Evolutionary conservation across 1,140 invertebrate species (phyloP).

Genomic region (Elymnias hypermnestra): DNA sequence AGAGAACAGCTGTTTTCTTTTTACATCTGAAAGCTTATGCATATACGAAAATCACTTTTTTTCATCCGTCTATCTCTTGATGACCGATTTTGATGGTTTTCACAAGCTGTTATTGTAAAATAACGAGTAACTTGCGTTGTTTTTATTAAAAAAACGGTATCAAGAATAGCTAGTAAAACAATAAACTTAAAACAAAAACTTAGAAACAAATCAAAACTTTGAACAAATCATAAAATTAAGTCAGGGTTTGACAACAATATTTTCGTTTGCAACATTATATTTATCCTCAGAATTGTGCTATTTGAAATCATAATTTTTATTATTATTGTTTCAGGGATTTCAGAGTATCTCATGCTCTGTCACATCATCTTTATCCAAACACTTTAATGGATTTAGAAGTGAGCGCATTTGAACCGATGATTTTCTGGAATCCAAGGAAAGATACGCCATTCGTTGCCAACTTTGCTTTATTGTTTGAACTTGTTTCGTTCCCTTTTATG

Average conservation of each 20-base stretch:
- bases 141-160: not conserved
- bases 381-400: constrained; percentile 87
- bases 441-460: constrained; percentile 35
- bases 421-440: constrained; percentile 79
- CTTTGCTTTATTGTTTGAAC: constrained; percentile 36
- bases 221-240: too few relatives aligned
- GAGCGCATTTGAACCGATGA: constrained; percentile 80
- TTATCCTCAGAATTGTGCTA: too few relatives aligned
- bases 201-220: too few relatives aligned
- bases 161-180: not conserved
- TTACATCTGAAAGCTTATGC: too few relatives aligned
- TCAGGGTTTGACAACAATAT: too few relatives aligned
- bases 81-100: too few relatives aligned
- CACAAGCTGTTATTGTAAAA: too few relatives aligned
- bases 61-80: too few relatives aligned
- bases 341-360: constrained; percentile 85
- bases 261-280: too few relatives aligned
- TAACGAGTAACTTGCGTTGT: too few relatives aligned
- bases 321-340: constrained; percentile 78
- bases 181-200: not conserved
- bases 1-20: too few relatives aligned
- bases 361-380: constrained; percentile 89
- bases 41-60: too few relatives aligned
- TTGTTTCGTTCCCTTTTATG: constrained; percentile 31
- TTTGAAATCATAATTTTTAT: not conserved